Base-by-base conservation (phyloP, 2,888 invertebrate species). In the Amblyjoppa proteus region DNA sequence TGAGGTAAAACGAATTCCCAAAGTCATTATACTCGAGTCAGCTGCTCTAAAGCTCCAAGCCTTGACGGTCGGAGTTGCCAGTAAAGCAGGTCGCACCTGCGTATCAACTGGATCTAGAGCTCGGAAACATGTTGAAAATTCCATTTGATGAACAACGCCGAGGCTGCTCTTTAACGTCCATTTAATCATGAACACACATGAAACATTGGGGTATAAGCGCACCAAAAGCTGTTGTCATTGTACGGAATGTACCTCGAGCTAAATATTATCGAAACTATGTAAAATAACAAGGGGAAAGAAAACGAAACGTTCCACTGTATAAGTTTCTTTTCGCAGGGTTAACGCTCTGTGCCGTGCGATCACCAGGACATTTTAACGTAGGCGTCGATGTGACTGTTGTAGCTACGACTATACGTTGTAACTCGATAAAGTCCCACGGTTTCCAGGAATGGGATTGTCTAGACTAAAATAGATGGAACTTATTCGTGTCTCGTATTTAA, bases 401-500 rank as follows among this genome's bases (percentile, higher is more conserved):
- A 58, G 13, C 58, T 20, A 38, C 20, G n/a, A 49, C 68, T 61
- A 69, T 70, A 31, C 38, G 71, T 74, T 78, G 51, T 56, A 77
- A 71, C 78, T 75, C 70, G 70, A 70, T 45, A 13, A 53, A 75
- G 74, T 77, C 68, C 69, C 76, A 34, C 66, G 38, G 16, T 79
- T 56, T 76, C 79, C 25, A 25, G 56, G 56, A 83, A 83, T 83
- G 80, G 56, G 51, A 81, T 69, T 61, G 73, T 80, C 34, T 53
- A 70, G 53, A 74, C 85, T 61, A 83, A 80, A 83, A 86, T 86
- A 86, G 80, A 64, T 53, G 58, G 25, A 61, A 81, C 70, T 79
- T 74, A 82, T 76, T 77, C 80, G 80, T 56, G 83, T 64, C 69
- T 61, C 81, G 71, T 81, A 80, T 86, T 86, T 77, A 83, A 81